phyloP scores from a whole-genome alignment of 2,113 vertebrate species.

The Tachycineta bicolor region DNA sequence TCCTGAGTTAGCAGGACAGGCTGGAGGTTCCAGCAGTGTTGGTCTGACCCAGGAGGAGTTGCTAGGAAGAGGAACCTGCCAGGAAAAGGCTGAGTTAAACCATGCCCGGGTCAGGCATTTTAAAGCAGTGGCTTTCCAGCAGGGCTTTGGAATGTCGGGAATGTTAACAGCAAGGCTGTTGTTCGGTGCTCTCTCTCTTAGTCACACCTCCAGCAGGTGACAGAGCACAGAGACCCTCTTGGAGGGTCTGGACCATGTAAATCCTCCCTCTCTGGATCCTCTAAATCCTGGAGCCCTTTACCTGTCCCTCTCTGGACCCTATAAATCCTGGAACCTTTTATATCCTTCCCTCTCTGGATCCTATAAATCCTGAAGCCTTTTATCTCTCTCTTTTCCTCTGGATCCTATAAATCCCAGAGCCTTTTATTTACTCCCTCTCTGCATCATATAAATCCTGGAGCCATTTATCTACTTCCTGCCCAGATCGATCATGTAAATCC shows the following conservation, averaged over 20 bases:
- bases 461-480: background rate
- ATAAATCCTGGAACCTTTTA: background rate
- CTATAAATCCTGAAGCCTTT: background rate
- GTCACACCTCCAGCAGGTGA: background rate
- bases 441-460: background rate
- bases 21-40: background rate
- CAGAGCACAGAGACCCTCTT: background rate
- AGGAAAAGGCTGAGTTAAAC: background rate
- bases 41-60: background rate
- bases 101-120: background rate
- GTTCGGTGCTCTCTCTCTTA: background rate
- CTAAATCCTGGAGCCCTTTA: background rate
- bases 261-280: background rate
- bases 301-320: fast-evolving
- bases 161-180: background rate
- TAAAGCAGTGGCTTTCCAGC: background rate
- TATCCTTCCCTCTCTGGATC: background rate
- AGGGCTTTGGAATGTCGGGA: background rate
- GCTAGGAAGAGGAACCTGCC: background rate
- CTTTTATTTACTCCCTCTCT: background rate
- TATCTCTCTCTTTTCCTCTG: background rate
- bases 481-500: background rate
- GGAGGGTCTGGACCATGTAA: background rate
- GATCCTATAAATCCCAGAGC: background rate
- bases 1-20: background rate